Evolutionary conservation across 2,888 invertebrate genomes (phyloP).

Genomic region (Caenorhabditis plicata): DNA sequence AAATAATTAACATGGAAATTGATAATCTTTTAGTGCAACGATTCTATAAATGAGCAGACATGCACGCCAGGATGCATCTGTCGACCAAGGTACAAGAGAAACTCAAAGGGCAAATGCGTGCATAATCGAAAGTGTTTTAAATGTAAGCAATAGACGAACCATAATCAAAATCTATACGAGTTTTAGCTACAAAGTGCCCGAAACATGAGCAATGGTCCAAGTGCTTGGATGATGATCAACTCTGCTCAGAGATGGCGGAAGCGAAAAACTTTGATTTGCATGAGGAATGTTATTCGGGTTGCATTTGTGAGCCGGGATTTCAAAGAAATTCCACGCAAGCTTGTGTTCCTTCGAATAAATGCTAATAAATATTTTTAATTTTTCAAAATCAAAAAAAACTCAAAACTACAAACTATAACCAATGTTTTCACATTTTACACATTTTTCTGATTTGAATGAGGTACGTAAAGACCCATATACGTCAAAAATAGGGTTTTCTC

Average conservation of each 20-base stretch:
- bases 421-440: too few relatives aligned
- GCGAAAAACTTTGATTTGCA: background rate
- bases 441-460: too few relatives aligned
- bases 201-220: constrained; percentile 24
- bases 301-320: constrained; percentile 8
- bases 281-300: constrained; percentile 20
- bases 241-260: background rate
- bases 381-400: too few relatives aligned
- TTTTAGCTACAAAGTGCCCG: constrained; percentile 15
- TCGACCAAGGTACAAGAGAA: constrained; percentile 9
- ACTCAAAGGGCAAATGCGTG: constrained; percentile 17
- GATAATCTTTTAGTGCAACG: too few relatives aligned
- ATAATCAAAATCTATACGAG: background rate
- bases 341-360: constrained; percentile 10
- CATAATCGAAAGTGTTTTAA: constrained; percentile 24
- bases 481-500: too few relatives aligned
- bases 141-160: constrained; percentile 3
- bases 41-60: background rate
- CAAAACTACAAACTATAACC: too few relatives aligned
- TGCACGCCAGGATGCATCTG: constrained; percentile 24
- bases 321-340: constrained; percentile 10
- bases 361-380: constrained; percentile 2
- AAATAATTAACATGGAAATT: too few relatives aligned
- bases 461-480: too few relatives aligned
- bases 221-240: constrained; percentile 9